A percentile compares a stretch with the other conserved stretches of the same genome.
Evolutionary conservation across 2,797 vertebrate species (phyloP).

Genomic region (Liparis tanakae): DNA sequence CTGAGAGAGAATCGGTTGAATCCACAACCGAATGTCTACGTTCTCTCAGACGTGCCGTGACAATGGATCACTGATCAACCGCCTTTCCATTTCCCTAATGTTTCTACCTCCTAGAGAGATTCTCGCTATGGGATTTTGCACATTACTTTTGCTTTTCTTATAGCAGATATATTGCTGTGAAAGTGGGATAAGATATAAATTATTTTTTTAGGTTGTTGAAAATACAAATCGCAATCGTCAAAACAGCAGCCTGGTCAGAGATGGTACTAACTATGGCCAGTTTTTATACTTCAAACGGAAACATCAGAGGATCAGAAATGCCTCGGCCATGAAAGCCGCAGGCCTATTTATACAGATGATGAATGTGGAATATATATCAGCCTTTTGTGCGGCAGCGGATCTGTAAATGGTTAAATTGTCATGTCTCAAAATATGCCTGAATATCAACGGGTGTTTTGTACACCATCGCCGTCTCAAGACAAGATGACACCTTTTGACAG

Average conservation of each 20-base stretch:
- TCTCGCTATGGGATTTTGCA: slow-evolving; percentile 21
- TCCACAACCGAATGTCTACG: not conserved
- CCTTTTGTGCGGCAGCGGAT: slow-evolving; percentile 39
- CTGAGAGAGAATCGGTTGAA: slow-evolving; percentile 23
- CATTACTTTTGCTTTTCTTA: slow-evolving; percentile 24
- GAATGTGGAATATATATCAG: slow-evolving; percentile 40
- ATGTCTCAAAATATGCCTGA: slow-evolving; percentile 38
- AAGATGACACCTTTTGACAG: slow-evolving; percentile 2
- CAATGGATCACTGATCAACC: slow-evolving; percentile 22
- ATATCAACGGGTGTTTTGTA: slow-evolving; percentile 42
- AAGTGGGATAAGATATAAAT: slow-evolving; percentile 30
- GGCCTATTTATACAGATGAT: slow-evolving; percentile 61
- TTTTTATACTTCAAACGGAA: slow-evolving; percentile 71
- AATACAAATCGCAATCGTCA: slow-evolving; percentile 46
- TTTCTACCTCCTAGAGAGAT: slow-evolving; percentile 32
- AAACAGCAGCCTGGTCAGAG: slow-evolving; percentile 32
- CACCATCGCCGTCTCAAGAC: slow-evolving; percentile 10
- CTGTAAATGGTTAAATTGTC: slow-evolving; percentile 38
- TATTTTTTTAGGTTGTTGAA: slow-evolving; percentile 28
- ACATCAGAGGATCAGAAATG: slow-evolving; percentile 66
- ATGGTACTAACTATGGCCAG: slow-evolving; percentile 61
- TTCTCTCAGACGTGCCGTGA: not conserved
- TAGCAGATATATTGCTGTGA: slow-evolving; percentile 26
- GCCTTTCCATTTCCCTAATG: slow-evolving; percentile 27
- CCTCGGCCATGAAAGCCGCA: slow-evolving; percentile 55